A percentile compares a stretch with the other conserved stretches of the same genome.
phyloP scores from a whole-genome alignment of 1,140 invertebrate genomes.

The Cherax quadricarinatus region DNA sequence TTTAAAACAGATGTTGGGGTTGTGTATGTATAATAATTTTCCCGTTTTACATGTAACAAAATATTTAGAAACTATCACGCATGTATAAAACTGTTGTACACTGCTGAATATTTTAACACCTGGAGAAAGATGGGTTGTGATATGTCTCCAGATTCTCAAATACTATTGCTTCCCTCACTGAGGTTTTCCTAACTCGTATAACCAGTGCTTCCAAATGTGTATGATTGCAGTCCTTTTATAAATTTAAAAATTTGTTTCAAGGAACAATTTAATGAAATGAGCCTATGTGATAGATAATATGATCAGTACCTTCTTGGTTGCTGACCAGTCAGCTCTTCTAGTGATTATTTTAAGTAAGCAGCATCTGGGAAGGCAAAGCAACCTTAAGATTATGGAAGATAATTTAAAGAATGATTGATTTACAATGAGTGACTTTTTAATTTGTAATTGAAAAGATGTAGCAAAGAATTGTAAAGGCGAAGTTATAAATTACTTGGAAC shows the following conservation, averaged over 20 bases:
- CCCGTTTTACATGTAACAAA: not conserved
- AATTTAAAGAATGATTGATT: not conserved
- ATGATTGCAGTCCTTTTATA: too few species aligned
- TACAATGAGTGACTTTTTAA: not conserved
- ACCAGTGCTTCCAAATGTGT: not conserved
- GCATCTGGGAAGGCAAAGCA: not conserved
- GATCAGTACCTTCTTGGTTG: not conserved
- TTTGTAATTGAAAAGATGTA: not conserved
- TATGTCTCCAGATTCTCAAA: not conserved
- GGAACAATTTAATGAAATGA: too few species aligned
- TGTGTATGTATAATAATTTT: not conserved
- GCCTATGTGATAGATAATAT: too few species aligned
- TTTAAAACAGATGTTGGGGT: not conserved
- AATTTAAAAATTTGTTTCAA: too few species aligned
- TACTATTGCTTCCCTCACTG: not conserved
- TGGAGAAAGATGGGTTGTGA: not conserved
- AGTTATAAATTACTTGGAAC: not conserved
- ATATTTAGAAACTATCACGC: constrained; percentile 11
- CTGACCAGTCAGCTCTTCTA: not conserved
- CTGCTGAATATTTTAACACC: not conserved
- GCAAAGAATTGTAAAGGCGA: not conserved
- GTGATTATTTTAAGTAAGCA: not conserved
- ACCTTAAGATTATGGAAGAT: not conserved
- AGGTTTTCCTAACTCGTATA: not conserved
- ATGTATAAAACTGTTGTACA: not conserved